Percentiles rank a stretch among this genome's conserved stretches.
These are phyloP conservation scores for Reticulitermes speratus DNA, from an alignment of 1,140 invertebrate species.

Conservation along the genomic window DNA sequence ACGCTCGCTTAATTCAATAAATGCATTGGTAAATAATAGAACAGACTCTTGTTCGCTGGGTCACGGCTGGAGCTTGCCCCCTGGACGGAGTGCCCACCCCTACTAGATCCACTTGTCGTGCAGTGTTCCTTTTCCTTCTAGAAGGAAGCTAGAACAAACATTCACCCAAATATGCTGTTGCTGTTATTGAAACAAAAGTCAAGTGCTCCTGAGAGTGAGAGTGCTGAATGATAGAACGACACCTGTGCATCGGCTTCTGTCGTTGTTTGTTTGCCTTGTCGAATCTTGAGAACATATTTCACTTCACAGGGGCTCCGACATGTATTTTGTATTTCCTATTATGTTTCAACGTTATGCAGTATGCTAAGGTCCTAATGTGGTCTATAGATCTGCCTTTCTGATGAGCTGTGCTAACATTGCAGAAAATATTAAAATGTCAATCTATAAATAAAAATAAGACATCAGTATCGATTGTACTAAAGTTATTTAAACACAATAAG, in stretches of 20 bases:
- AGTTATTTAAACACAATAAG: too few relatives aligned
- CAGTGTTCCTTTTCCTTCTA: neutral
- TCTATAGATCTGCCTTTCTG: too few relatives aligned
- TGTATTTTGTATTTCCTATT: too few relatives aligned
- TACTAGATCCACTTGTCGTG: neutral
- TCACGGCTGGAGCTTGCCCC: neutral
- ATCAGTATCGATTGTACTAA: too few relatives aligned
- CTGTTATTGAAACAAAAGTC: neutral
- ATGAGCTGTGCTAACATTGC: too few relatives aligned
- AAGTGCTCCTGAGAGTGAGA: neutral
- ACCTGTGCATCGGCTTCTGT: neutral
- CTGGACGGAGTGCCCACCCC: neutral
- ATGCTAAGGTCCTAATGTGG: too few relatives aligned
- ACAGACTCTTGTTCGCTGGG: neutral
- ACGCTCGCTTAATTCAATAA: conserved; percentile 1
- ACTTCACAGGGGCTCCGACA: neutral
- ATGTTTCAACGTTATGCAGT: too few relatives aligned
- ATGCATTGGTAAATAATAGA: conserved; percentile 17
- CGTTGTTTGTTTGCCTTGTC: neutral
- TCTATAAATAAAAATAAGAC: too few relatives aligned
- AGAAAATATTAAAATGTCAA: too few relatives aligned
- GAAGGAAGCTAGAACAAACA: too few relatives aligned
- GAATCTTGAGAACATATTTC: neutral
- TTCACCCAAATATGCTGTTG: neutral
- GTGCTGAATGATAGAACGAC: neutral